Conservation (phyloP, 2,113 vertebrate genomes). For the Zosterops borbonicus region DNA sequence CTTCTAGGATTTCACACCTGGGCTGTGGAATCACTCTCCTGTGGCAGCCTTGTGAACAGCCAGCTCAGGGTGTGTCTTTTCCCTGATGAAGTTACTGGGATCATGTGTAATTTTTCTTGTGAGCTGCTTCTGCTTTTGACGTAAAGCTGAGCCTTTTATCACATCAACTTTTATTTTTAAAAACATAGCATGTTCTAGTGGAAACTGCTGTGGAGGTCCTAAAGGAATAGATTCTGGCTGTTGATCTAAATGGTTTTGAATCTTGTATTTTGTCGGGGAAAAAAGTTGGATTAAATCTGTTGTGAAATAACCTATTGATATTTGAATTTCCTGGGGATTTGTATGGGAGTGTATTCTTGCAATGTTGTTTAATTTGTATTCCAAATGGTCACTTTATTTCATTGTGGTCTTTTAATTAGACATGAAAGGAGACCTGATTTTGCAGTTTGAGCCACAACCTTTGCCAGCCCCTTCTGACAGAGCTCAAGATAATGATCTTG, state of each 20-base stretch:
- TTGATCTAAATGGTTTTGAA: not conserved
- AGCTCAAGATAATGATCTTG: slow-evolving; percentile 84
- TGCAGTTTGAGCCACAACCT: slow-evolving; percentile 87
- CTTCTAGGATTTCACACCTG: not conserved
- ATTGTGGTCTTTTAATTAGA: slow-evolving; percentile 67
- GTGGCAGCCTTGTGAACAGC: not conserved
- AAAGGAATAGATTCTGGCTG: not conserved
- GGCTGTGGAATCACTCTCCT: not conserved
- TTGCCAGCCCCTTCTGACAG: slow-evolving; percentile 75
- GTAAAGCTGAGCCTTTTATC: not conserved
- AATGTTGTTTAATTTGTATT: not conserved
- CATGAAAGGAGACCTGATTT: slow-evolving; percentile 83
- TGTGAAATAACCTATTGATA: not conserved
- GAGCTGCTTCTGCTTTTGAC: not conserved
- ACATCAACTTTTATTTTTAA: not conserved
- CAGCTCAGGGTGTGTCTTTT: not conserved
- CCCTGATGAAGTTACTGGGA: fast-evolving
- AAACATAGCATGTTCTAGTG: not conserved
- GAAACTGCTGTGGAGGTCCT: not conserved
- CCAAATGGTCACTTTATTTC: not conserved
- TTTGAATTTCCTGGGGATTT: not conserved
- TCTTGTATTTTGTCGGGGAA: not conserved
- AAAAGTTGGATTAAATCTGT: not conserved
- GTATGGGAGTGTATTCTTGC: not conserved
- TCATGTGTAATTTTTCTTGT: not conserved